These are phyloP conservation scores for Medauroidea extradentata DNA, from an alignment of 1,140 invertebrate genomes.

Conservation along the genomic window DNA sequence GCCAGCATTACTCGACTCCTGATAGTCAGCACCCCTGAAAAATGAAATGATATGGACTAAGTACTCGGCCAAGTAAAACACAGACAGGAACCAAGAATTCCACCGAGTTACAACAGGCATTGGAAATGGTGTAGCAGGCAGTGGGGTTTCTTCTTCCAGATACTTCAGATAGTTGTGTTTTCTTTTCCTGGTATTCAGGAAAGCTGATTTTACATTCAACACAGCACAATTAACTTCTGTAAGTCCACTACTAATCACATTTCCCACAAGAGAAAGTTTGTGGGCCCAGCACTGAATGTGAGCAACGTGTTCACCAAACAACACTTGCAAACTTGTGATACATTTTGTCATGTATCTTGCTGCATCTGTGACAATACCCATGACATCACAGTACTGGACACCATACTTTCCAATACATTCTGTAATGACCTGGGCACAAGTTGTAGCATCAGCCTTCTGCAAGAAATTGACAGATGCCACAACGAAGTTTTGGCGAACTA, in stretches of 20 bases:
- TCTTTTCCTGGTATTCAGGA: slow-evolving; percentile 4
- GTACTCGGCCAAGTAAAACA: neutral
- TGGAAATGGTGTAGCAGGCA: neutral
- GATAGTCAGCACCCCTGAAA: neutral
- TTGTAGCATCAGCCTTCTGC: neutral
- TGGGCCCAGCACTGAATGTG: slow-evolving; percentile 3
- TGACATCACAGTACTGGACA: neutral
- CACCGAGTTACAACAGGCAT: neutral
- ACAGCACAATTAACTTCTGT: neutral
- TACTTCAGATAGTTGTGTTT: neutral
- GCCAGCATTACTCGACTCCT: neutral
- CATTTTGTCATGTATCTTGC: slow-evolving; percentile 2
- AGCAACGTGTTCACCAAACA: neutral
- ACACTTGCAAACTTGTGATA: neutral
- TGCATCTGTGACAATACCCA: neutral
- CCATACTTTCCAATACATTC: neutral
- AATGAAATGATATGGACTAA: neutral
- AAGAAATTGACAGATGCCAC: neutral
- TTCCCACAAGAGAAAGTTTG: neutral
- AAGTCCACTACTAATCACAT: neutral
- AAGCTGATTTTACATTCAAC: neutral
- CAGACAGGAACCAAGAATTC: neutral
- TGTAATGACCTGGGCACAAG: neutral
- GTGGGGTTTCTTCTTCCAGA: neutral
- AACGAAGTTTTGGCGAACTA: neutral